These are phyloP conservation scores for Copidosoma floridanum DNA, from an alignment of 1,140 invertebrate genomes.

Conservation along the genomic window DNA sequence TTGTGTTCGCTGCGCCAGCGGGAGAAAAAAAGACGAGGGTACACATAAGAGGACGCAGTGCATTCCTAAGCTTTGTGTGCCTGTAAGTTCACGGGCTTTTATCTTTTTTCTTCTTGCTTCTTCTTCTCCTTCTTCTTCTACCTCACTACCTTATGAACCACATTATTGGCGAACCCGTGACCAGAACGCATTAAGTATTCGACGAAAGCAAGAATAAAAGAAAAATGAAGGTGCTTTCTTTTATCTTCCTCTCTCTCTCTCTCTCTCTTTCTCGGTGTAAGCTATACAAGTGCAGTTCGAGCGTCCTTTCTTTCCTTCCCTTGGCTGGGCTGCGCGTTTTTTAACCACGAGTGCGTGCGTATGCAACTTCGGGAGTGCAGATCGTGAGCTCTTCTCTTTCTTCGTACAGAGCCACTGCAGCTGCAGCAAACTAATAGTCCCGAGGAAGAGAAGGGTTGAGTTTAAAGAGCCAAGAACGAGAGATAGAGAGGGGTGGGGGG, in stretches of 20 bases:
- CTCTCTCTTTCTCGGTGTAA: constrained; percentile 10
- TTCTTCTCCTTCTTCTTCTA: neutral
- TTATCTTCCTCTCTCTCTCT: neutral
- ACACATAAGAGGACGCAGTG: no score
- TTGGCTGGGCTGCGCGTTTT: constrained; percentile 15
- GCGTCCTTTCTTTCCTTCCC: no score
- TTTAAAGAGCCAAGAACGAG: no score
- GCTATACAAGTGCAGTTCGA: no score
- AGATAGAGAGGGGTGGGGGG: no score
- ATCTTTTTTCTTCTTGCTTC: neutral
- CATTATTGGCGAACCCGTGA: constrained; percentile 50
- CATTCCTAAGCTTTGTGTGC: no score
- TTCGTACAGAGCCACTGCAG: no score
- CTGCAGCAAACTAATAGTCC: neutral
- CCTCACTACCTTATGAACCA: constrained; percentile 39
- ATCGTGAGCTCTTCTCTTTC: constrained; percentile 18
- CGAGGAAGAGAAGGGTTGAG: no score
- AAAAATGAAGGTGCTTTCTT: neutral
- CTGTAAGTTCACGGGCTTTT: neutral
- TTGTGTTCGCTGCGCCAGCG: no score
- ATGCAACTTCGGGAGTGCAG: constrained; percentile 3
- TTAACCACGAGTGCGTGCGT: constrained; percentile 32
- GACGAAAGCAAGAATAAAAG: no score
- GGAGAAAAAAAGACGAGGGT: no score
- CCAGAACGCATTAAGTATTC: constrained; percentile 48